Evolutionary conservation across 1,140 invertebrate species (phyloP), one percentile per base, ranked within the genome.

Genomic region (Argopecten irradians): DNA sequence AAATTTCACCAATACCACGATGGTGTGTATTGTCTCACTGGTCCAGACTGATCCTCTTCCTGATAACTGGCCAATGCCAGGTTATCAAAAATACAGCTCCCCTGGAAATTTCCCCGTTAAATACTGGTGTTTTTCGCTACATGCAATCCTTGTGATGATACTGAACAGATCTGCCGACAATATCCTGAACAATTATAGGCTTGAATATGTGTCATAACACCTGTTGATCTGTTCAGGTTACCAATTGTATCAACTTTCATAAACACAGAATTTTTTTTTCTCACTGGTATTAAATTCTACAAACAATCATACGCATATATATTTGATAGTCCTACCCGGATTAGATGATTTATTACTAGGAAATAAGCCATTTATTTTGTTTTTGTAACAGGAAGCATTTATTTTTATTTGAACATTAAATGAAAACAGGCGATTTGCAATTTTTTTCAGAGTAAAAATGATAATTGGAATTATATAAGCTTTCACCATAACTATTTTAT

Each of bases 111-210:
- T n/a, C 28, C 55, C 55, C 55, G 28, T 71, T 71, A 71, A 71
- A 71, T 71, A n/a, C 55, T 71, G 5, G 55, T 71, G 55, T 71
- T 71, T 71, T 71, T 71, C n/a, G n/a, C 43, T 28, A 71, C 55
- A 71, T 71, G 55, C 55, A 71, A 71, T 28, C 55, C 55, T 7
- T 71, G 22, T 71, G 55, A 71, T 71, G 55, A n/a, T n/a, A n/a
- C 28, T 71, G 55, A 71, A n/a, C 55, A 71, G 55, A 71, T 71
- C 55, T 28, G 55, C 55, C n/a, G 55, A 71, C 55, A 71, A 71
- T 71, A 71, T 71, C 55, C 55, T 71, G 55, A 71, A n/a, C 55
- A 71, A 71, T 71, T 71, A 71, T 16, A 71, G 55, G 55, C 55
- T 2, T 71, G n/a, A 71, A n/a, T 71, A 7, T 71, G 55, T 71